Conservation (phyloP, 2,888 invertebrate species). For the Drosophila monieri region DNA sequence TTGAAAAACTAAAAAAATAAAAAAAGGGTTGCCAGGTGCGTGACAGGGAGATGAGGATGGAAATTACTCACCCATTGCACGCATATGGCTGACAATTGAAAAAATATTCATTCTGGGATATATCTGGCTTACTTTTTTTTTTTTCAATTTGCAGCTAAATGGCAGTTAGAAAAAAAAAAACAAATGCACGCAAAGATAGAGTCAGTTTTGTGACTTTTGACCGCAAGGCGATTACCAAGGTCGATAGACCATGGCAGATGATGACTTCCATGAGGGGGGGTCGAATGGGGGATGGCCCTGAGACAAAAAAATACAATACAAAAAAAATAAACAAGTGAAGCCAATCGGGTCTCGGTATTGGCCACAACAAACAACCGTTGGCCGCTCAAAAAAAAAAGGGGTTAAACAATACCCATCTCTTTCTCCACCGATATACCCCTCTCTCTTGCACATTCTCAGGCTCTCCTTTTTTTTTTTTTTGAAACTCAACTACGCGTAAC, state of each 20-base stretch:
- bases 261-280: conserved; percentile 1
- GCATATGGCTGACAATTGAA: conserved; percentile 19
- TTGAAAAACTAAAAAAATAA: neutral
- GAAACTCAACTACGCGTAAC: conserved; percentile 36
- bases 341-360: conserved; percentile 38
- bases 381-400: conserved; percentile 21
- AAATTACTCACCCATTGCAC: conserved; percentile 17
- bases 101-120: neutral
- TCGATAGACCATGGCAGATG: conserved; percentile 58
- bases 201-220: conserved; percentile 40
- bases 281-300: neutral
- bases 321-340: conserved; percentile 18
- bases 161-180: conserved; percentile 41
- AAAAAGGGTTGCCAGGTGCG: conserved; percentile 37
- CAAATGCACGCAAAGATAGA: conserved; percentile 47
- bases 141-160: conserved; percentile 66
- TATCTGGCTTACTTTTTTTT: conserved; percentile 9
- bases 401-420: conserved; percentile 14
- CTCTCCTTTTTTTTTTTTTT: neutral
- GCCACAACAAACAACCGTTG: conserved; percentile 47
- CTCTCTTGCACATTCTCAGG: conserved; percentile 10
- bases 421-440: neutral
- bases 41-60: conserved; percentile 36
- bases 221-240: conserved; percentile 61
- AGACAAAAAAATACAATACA: neutral